phyloP scores from a whole-genome alignment of 2,888 invertebrate genomes.

The Torymus tubicola region DNA sequence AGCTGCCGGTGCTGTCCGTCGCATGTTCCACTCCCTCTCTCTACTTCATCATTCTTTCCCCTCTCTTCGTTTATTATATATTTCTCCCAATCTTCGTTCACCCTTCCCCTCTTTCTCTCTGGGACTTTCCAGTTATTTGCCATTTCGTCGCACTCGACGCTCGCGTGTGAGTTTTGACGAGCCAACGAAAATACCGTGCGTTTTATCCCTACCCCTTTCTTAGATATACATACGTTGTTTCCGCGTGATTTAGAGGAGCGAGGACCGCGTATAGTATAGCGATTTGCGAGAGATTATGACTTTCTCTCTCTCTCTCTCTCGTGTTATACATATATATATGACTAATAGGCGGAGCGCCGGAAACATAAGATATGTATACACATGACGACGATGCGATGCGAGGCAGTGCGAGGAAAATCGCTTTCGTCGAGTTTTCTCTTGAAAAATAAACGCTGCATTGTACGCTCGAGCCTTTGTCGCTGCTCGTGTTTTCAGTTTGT shows the following conservation, averaged over 20 bases:
- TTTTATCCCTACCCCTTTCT: background rate
- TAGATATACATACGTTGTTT: background rate
- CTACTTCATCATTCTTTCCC: conserved; percentile 5
- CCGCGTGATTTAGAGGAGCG: conserved; percentile 32
- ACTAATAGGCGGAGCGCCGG: too few relatives aligned
- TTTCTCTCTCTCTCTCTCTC: too few relatives aligned
- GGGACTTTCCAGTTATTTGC: conserved; percentile 43
- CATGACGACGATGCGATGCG: too few relatives aligned
- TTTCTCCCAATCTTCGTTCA: background rate
- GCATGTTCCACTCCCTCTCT: background rate
- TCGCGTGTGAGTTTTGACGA: background rate
- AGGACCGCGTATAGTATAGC: background rate
- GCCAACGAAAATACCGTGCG: conserved; percentile 44
- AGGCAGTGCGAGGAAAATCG: too few relatives aligned
- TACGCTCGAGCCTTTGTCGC: too few relatives aligned
- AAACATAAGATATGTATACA: too few relatives aligned
- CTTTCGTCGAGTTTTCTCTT: too few relatives aligned
- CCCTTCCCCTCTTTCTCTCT: background rate
- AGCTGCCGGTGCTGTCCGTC: too few relatives aligned
- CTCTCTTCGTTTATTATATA: background rate
- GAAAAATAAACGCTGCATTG: too few relatives aligned
- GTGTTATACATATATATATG: too few relatives aligned
- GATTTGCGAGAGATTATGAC: background rate
- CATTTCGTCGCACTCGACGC: conserved; percentile 4
- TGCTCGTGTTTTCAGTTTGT: too few relatives aligned